Evolutionary conservation across 2,113 vertebrate genomes (phyloP).

Genomic region (Xerus inauris): DNA sequence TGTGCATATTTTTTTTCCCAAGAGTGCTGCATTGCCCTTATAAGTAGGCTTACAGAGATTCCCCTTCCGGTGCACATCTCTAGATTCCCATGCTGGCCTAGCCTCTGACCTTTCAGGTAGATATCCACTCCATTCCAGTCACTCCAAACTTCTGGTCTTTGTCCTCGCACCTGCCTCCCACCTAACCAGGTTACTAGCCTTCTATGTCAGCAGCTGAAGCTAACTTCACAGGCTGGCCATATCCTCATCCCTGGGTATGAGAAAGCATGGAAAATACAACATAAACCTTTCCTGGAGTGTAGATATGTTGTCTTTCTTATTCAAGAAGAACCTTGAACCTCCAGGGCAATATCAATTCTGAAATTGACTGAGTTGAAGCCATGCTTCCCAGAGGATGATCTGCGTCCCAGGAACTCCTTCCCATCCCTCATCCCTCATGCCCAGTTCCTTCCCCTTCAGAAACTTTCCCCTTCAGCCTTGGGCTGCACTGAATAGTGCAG

Average conservation of each 20-base stretch:
- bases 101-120: background rate
- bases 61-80: background rate
- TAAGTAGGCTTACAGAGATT: background rate
- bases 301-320: background rate
- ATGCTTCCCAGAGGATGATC: background rate
- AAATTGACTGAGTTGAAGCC: background rate
- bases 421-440: background rate
- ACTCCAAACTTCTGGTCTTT: background rate
- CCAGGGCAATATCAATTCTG: background rate
- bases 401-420: background rate
- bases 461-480: background rate
- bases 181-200: background rate
- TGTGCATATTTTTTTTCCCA: background rate
- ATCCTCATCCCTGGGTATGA: background rate
- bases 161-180: background rate
- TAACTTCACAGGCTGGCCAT: background rate
- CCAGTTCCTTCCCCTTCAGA: background rate
- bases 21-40: background rate
- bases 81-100: background rate
- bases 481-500: background rate
- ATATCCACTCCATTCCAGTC: background rate
- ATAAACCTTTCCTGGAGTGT: background rate
- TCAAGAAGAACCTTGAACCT: background rate
- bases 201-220: background rate
- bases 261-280: background rate